These are phyloP conservation scores for Zeus faber DNA, from an alignment of 2,113 vertebrate genomes.

Conservation along the genomic window DNA sequence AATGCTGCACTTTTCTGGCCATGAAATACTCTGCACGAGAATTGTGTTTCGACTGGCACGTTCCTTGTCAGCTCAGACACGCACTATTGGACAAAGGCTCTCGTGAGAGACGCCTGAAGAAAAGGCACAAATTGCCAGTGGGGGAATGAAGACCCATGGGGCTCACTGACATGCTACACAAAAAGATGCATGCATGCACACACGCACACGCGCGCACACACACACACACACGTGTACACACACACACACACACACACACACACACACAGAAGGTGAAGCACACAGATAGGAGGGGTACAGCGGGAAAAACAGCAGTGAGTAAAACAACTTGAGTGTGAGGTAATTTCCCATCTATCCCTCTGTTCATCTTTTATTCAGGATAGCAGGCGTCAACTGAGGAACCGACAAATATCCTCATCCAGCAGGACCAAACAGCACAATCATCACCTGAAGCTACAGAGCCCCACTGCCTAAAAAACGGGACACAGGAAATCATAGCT, in stretches of 20 bases:
- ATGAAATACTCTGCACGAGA: not conserved
- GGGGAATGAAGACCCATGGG: not conserved
- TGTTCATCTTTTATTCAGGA: constrained; percentile 18
- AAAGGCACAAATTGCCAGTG: not conserved
- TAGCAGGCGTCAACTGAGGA: not conserved
- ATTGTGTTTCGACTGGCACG: not conserved
- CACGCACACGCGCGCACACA: not conserved
- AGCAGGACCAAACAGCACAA: constrained; percentile 13
- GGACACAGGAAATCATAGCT: too few relatives aligned
- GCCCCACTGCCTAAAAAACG: too few relatives aligned
- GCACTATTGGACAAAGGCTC: not conserved
- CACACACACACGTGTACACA: not conserved
- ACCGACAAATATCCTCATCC: constrained; percentile 4
- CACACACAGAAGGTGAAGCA: not conserved
- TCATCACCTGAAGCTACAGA: constrained; percentile 24
- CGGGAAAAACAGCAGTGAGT: not conserved
- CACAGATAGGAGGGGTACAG: too few relatives aligned
- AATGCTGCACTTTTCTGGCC: not conserved
- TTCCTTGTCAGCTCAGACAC: not conserved
- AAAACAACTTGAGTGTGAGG: not conserved
- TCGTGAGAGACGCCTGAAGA: not conserved
- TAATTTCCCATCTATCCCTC: constrained; percentile 11
- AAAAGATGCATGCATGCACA: not conserved
- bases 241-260: not conserved
- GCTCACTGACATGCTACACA: not conserved